Evolutionary conservation across 2,797 vertebrate genomes (phyloP).

Genomic region (Bradypodion pumilum): DNA sequence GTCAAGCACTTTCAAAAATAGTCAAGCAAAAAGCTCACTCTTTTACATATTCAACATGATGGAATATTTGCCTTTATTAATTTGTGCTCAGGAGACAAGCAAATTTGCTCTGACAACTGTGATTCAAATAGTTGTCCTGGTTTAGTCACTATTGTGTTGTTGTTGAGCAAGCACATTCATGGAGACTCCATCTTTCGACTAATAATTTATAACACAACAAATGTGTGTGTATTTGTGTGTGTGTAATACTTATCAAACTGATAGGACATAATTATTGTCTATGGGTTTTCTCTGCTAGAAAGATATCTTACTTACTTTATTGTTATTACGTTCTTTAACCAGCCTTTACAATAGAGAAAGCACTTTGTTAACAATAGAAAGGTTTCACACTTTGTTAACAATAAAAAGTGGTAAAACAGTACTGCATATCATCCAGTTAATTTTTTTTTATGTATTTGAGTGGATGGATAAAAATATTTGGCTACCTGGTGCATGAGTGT

Average conservation of each 20-base stretch:
- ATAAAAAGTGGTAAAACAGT: too few relatives aligned
- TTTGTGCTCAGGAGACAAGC: not conserved
- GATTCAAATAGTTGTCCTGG: not conserved
- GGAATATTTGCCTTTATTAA: not conserved
- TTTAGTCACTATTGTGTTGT: not conserved
- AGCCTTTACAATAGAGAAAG: too few relatives aligned
- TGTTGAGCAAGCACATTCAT: not conserved
- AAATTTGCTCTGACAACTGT: not conserved
- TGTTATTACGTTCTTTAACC: too few relatives aligned
- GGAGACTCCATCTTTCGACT: not conserved
- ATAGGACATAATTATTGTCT: not conserved
- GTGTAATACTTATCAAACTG: not conserved
- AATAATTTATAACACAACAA: not conserved
- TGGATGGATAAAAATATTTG: too few relatives aligned
- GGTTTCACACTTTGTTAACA: too few relatives aligned
- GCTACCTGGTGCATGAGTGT: too few relatives aligned
- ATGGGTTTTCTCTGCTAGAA: not conserved
- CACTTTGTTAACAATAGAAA: too few relatives aligned
- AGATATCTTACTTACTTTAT: too few relatives aligned
- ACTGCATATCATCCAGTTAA: too few relatives aligned
- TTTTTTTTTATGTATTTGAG: too few relatives aligned
- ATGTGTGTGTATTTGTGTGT: too few relatives aligned
- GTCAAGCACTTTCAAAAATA: constrained; percentile 37
- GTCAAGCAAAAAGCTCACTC: not conserved
- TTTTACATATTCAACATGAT: not conserved